phyloP scores from a whole-genome alignment of 2,113 vertebrate genomes.

The Leucosticte australis region DNA sequence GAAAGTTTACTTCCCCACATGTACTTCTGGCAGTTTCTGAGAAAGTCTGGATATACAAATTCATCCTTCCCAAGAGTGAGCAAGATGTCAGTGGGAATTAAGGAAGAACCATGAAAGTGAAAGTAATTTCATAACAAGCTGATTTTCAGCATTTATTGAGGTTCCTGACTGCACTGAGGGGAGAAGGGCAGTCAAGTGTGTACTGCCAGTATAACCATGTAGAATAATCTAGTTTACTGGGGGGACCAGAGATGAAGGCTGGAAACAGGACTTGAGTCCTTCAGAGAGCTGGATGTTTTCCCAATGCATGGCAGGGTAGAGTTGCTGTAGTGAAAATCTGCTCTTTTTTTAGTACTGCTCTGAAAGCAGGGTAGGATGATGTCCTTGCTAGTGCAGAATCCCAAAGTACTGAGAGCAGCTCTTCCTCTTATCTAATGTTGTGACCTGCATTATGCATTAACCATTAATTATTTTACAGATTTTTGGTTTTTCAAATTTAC shows the following conservation, averaged over 20 bases:
- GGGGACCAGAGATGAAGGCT: neutral
- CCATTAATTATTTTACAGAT: neutral
- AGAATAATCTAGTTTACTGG: neutral
- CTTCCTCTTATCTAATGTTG: neutral
- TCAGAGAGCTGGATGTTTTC: neutral
- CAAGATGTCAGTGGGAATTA: neutral
- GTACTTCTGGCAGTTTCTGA: neutral
- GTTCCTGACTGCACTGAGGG: neutral
- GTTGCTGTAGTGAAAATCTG: neutral
- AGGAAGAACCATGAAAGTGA: neutral
- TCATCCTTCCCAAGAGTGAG: neutral
- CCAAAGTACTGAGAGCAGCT: neutral
- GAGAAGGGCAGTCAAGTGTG: neutral
- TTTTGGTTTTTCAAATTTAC: neutral
- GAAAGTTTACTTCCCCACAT: neutral
- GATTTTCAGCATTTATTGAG: neutral
- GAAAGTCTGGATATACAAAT: neutral
- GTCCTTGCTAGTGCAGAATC: neutral
- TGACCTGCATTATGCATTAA: neutral
- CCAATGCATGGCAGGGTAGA: neutral
- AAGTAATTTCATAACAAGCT: neutral
- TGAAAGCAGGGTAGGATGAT: neutral
- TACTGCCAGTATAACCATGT: neutral
- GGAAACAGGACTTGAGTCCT: neutral
- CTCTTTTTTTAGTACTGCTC: neutral